Conservation (phyloP, 2,888 invertebrate species). For the Lymantria monacha region DNA sequence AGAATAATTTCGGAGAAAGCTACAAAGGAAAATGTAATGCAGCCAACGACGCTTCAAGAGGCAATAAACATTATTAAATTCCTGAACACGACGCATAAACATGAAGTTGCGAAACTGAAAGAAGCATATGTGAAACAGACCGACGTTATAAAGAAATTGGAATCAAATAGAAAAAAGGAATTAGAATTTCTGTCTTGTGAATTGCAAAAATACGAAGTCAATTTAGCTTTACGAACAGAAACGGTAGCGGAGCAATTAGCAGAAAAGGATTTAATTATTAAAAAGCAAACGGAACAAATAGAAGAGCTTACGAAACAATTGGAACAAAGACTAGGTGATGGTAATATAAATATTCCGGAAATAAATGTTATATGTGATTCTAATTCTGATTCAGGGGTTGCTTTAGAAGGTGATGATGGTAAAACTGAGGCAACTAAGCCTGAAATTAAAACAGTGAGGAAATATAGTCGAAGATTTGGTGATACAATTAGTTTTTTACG, state of each 20-base stretch:
- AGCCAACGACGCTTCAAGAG: conserved; percentile 70
- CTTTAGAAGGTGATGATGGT: conserved; percentile 66
- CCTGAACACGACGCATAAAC: conserved; percentile 70
- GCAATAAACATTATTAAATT: conserved; percentile 75
- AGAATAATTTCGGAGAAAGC: conserved; percentile 48
- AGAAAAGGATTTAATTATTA: conserved; percentile 68
- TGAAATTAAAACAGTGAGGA: conserved; percentile 61
- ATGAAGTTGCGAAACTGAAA: conserved; percentile 66
- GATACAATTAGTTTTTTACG: conserved; percentile 74
- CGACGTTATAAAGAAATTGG: conserved; percentile 68
- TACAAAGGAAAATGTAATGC: conserved; percentile 56
- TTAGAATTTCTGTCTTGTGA: conserved; percentile 71
- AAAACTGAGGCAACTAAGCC: conserved; percentile 54
- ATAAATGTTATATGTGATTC: conserved; percentile 65
- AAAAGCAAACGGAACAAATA: conserved; percentile 60
- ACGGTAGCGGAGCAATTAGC: conserved; percentile 64
- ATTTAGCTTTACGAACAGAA: conserved; percentile 65
- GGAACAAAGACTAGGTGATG: conserved; percentile 38
- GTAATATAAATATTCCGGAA: conserved; percentile 51
- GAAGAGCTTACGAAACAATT: conserved; percentile 63
- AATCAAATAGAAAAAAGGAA: conserved; percentile 69
- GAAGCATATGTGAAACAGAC: conserved; percentile 64
- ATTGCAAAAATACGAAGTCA: conserved; percentile 73
- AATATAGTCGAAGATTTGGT: conserved; percentile 70
- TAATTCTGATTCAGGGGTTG: conserved; percentile 75